A percentile compares a stretch with the other conserved stretches of the same genome.
Evolutionary conservation across 2,113 vertebrate species (phyloP).

Genomic region (Solenodon paradoxus): DNA sequence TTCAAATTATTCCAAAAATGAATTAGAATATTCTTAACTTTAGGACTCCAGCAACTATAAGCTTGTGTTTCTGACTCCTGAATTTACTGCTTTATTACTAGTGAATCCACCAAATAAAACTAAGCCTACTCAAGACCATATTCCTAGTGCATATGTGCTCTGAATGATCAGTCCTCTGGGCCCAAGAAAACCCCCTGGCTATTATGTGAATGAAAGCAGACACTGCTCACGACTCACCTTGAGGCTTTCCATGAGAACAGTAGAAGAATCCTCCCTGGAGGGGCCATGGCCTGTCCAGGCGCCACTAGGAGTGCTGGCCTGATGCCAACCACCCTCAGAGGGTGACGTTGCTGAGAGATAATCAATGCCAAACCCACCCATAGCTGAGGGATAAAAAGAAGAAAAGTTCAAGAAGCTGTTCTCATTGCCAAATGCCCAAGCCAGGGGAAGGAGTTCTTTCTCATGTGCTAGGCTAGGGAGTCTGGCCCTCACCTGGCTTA

Average conservation of each 20-base stretch:
- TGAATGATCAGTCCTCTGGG: neutral
- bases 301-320: slow-evolving; percentile 83
- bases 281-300: slow-evolving; percentile 94
- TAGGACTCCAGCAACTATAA: neutral
- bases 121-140: neutral
- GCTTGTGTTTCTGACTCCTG: neutral
- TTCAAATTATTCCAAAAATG: neutral
- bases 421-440: neutral
- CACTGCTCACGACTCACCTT: slow-evolving; percentile 85
- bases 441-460: neutral
- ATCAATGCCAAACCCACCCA: slow-evolving; percentile 94
- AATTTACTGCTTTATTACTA: neutral
- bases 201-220: neutral
- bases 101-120: neutral
- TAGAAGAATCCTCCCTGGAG: slow-evolving; percentile 94
- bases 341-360: slow-evolving; percentile 90
- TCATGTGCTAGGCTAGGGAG: accelerated
- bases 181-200: neutral
- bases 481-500: slow-evolving; percentile 88
- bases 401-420: neutral
- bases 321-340: slow-evolving; percentile 95
- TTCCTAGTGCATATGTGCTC: neutral
- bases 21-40: neutral
- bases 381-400: slow-evolving; percentile 79
- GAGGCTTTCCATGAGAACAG: slow-evolving; percentile 95